These are phyloP conservation scores for Mizuhopecten yessoensis DNA, from an alignment of 1,140 invertebrate species.

Conservation along the genomic window DNA sequence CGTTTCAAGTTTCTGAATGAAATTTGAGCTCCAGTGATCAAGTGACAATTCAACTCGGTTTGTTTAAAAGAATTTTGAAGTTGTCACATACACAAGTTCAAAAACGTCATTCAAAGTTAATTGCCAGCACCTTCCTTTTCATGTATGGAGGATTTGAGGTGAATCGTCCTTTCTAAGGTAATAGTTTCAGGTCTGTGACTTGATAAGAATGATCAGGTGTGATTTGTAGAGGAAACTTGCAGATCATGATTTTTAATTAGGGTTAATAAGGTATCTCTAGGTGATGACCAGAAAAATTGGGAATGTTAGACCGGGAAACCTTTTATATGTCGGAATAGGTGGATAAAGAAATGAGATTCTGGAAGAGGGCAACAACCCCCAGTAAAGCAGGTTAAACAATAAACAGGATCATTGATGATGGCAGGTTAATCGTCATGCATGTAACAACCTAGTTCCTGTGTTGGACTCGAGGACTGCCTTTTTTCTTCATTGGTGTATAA, in stretches of 20 bases:
- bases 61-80: background rate
- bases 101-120: background rate
- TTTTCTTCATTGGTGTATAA: too few species aligned
- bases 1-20: slow-evolving; percentile 19
- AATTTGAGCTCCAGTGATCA: slow-evolving; percentile 9
- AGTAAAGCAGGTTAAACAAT: too few species aligned
- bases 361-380: too few species aligned
- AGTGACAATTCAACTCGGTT: background rate
- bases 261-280: background rate
- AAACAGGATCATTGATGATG: too few species aligned
- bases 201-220: background rate
- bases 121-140: background rate
- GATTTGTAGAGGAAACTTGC: background rate
- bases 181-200: background rate
- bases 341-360: too few species aligned
- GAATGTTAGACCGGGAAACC: too few species aligned
- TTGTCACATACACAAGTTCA: background rate
- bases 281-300: background rate
- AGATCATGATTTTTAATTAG: slow-evolving; percentile 14
- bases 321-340: too few species aligned
- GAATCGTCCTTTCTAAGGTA: background rate
- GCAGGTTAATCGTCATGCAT: too few species aligned
- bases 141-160: background rate
- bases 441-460: too few species aligned
- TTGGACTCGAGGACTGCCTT: too few species aligned